Evolutionary conservation across 1,140 invertebrate species (phyloP), one percentile per base, ranked within the genome.

Genomic region (Homarus americanus): DNA sequence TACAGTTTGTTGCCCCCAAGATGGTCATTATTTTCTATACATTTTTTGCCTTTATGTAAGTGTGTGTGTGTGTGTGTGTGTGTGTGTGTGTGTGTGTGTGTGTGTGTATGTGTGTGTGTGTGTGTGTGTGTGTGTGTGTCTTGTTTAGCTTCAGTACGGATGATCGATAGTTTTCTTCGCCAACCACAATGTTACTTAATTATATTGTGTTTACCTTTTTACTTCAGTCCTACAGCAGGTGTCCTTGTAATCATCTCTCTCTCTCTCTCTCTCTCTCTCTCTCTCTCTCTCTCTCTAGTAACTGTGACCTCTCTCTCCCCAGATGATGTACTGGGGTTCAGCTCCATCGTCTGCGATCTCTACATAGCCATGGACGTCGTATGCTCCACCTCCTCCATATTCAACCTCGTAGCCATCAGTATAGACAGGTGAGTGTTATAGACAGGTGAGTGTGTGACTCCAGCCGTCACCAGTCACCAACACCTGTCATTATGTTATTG

Each of bases 311-410:
- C 96, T 96, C 82, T 95, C 99, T 24, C n/a, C 28, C 63, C 63
- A 4, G n/a, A n/a, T n/a, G n/a, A n/a, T n/a, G n/a, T n/a, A n/a
- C n/a, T n/a, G n/a, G 89, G 98, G 98, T 63, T 96, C 97, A n/a
- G n/a, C n/a, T n/a, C n/a, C n/a, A 83, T 96, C 98, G 93, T 99
- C 36, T 99, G 99, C 95, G 98, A 99, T 95, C 98, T 99, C 94
- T 99, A 99, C 96, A 99, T 99, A 93, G 98, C 98, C 12, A 98
- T 98, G 96, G 99, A 99, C 95, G 99, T 99, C 91, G 98, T 98
- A 91, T 99, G 98, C 94, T 99, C 98, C 93, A 99, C 99, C 44
- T 99, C 98, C 93, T 99, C 98, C 93, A 99, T 99, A 94, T 98
- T 99, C 95, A 93, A 96, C 95, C 96, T 99, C 93, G 98, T 99